Base-by-base conservation (phyloP, 2,113 vertebrate species). In the Hypanus sabinus region DNA sequence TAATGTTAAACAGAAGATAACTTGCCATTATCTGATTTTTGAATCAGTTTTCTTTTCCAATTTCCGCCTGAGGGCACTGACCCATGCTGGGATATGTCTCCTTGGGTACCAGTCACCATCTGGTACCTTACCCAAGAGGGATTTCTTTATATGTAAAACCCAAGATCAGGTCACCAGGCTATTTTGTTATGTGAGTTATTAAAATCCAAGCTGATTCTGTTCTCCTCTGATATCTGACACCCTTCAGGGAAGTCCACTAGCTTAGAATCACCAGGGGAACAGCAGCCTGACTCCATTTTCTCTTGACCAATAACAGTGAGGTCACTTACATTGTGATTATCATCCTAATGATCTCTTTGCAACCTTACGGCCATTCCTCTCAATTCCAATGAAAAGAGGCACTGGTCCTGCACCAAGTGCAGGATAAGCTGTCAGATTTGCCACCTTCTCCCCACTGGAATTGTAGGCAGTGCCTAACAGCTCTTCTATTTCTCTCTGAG, bases 1-100 rank as follows among this genome's bases (percentile, higher is more conserved):
- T 73, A 46, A 75, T 27, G 70, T 73, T 93, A 93, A 75, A 93
- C 70, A 93, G 70, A 75, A 93, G 70, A 75, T 93, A 93, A 14
- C 3, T 33, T 73, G 70, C 65, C 91, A 93, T 75, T 93, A 93
- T 93, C 91, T 73, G 68, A 73, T 73, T 55, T 68, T 73, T 73
- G 5, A 70, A 90, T 65, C 6, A 36, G 16, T 65, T 90, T 88
- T 36, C 60, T 60, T 62, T n/a, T 62, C 57, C 85, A 33, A 18
- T 88, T 88, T n/a, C 60, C 16, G n/a, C 85, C 60, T 36, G 85
- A 90, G 7, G 60, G 85, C n/a, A 90, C 60, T 14, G 85, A 33
- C 30, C n/a, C 55, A 60, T 60, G 46, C 20, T 83, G 46, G 46
- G 80, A 18, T 83, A 57, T n/a, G 30, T 16, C 60, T 90, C 16